Base-by-base conservation (phyloP, 2,888 invertebrate species). In the Macropis europaea region DNA sequence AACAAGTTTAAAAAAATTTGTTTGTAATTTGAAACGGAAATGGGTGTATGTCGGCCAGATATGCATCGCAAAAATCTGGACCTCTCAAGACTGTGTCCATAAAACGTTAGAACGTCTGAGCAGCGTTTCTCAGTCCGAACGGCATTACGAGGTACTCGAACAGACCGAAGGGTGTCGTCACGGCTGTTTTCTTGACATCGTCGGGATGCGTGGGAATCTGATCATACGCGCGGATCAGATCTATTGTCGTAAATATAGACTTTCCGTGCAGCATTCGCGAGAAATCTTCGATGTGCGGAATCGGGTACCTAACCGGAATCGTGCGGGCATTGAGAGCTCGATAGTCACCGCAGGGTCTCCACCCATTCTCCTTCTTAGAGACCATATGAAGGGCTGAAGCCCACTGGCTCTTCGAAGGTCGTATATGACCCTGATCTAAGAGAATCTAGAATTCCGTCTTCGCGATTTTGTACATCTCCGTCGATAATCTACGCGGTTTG, bases 381-480 rank as follows among this genome's bases (percentile, higher is more conserved):
- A 34, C 34, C 19, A 50, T 2, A 19, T 34, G 34, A 2, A 50
- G 17, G 6, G 36, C n/a, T 17, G 19, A 19, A 5, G 48, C 11
- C 48, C 48, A 50, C n/a, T 17, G 6, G 22, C 48, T 50, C 19
- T 50, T 11, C 17, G 48, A 50, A n/a, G 48, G 48, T 2, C 34
- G 22, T 11, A 13, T 17, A 1, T 28, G 3, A 0, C 34, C 15
- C 5, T 11, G 26, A 2, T 36, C 9, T 3, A 38, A 1, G 26
- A 52, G 7, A 6, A 4, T 5, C 9, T 32, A 5, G 24, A 57
- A 32, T 17, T 47, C 24, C 6, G 6, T 1, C 4, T n/a, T 13
- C 11, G 47, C 57, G 0, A 28, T 11, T 36, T 26, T 28, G 0
- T 6, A 38, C 26, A 17, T 36, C 0, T 38, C 36, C 3, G 45